Conservation (phyloP, 2,797 vertebrate genomes). For the Bradypus variegatus region DNA sequence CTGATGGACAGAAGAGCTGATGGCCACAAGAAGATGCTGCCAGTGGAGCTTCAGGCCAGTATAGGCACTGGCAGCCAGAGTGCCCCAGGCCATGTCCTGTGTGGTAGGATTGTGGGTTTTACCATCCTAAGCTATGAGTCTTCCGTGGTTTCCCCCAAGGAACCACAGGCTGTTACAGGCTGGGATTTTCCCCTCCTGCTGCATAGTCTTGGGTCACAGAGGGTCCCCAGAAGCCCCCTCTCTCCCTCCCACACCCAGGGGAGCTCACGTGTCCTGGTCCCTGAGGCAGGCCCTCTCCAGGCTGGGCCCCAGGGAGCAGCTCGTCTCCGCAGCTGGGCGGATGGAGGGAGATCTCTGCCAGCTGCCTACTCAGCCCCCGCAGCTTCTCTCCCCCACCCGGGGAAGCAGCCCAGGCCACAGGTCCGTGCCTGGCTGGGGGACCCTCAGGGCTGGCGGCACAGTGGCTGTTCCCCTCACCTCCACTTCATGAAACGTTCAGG, state of each 20-base stretch:
- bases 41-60: neutral
- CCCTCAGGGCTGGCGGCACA: fast-evolving
- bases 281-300: neutral
- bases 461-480: neutral
- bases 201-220: neutral
- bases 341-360: neutral
- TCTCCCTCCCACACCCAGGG: neutral
- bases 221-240: neutral
- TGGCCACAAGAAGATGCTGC: neutral
- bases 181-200: neutral
- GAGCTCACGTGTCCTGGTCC: neutral
- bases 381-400: fast-evolving
- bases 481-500: neutral
- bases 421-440: neutral
- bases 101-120: neutral
- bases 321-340: neutral
- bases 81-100: neutral
- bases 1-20: neutral
- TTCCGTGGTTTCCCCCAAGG: slow-evolving; percentile 37
- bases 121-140: neutral
- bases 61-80: neutral
- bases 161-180: slow-evolving; percentile 17
- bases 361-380: neutral
- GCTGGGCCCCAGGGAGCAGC: too few relatives aligned
- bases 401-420: neutral